These are phyloP conservation scores for Panonychus citri DNA, from an alignment of 1,140 invertebrate species.

Conservation along the genomic window DNA sequence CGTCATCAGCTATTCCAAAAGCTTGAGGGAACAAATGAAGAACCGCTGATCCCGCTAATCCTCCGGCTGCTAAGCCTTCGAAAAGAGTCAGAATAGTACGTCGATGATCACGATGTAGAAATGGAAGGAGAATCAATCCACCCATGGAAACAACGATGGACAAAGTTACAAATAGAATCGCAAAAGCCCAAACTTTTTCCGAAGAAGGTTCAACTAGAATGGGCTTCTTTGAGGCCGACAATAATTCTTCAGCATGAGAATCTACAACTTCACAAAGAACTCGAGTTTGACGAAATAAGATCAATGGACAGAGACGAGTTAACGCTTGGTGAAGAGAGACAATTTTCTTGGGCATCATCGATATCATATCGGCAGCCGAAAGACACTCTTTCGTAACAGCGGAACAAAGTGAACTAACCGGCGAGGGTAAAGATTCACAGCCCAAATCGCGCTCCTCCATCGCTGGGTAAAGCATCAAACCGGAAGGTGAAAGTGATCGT, in stretches of 20 bases:
- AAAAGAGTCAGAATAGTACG: conserved; percentile 12
- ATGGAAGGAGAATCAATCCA: conserved; percentile 11
- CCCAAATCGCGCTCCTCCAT: conserved; percentile 7
- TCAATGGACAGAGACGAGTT: conserved; percentile 9
- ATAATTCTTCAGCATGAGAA: not conserved
- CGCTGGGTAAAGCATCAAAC: not conserved
- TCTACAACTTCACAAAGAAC: conserved; percentile 5
- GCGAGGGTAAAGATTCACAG: conserved; percentile 3
- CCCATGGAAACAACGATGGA: conserved; percentile 13
- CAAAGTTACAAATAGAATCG: conserved; percentile 10
- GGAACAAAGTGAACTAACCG: conserved; percentile 1
- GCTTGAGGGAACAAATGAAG: conserved; percentile 13
- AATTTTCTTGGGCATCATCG: conserved; percentile 1
- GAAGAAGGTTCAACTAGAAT: conserved; percentile 9
- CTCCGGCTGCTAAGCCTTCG: conserved; percentile 12
- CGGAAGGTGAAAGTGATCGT: not conserved
- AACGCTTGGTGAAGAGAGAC: conserved; percentile 6
- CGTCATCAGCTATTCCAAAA: conserved; percentile 10
- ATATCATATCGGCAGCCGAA: conserved; percentile 4
- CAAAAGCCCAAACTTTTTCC: conserved; percentile 11
- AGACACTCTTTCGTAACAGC: conserved; percentile 8
- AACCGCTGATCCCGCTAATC: conserved; percentile 9
- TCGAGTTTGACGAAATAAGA: conserved; percentile 8
- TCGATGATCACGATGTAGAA: conserved; percentile 7
- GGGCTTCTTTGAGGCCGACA: not conserved